Evolutionary conservation across 2,797 vertebrate species (phyloP).

Genomic region (Eulemur mongoz): DNA sequence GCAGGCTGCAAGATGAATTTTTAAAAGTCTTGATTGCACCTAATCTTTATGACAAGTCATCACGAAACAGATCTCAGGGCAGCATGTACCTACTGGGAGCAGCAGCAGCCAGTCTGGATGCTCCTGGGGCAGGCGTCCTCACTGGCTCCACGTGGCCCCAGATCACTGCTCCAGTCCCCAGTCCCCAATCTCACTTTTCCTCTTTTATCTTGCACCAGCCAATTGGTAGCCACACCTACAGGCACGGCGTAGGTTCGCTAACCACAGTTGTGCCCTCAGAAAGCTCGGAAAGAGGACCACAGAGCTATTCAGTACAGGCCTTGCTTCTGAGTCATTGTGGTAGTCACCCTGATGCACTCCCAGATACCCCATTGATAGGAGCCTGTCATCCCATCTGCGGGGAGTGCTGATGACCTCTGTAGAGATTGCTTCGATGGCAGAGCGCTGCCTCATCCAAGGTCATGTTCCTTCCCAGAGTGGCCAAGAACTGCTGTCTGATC

Average conservation of each 20-base stretch:
- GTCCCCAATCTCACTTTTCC: neutral
- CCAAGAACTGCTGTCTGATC: neutral
- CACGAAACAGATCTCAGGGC: neutral
- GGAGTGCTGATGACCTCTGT: rapidly evolving
- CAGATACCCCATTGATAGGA: too few species aligned
- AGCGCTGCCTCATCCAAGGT: neutral
- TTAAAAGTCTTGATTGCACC: neutral
- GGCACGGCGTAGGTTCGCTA: neutral
- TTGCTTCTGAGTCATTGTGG: neutral
- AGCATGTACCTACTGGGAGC: neutral
- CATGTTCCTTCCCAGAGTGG: neutral
- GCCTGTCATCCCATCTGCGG: neutral
- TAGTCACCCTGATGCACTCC: neutral
- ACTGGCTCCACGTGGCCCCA: neutral
- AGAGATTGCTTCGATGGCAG: neutral
- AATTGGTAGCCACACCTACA: neutral
- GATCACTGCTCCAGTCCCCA: neutral
- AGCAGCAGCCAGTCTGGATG: neutral
- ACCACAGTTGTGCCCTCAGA: neutral
- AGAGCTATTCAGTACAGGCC: neutral
- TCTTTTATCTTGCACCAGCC: neutral
- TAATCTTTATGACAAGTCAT: neutral
- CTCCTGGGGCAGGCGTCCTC: rapidly evolving
- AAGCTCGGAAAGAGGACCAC: neutral
- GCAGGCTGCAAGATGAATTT: neutral